These are phyloP conservation scores for Fistularia tabacaria DNA, from an alignment of 2,797 vertebrate species.

Conservation along the genomic window DNA sequence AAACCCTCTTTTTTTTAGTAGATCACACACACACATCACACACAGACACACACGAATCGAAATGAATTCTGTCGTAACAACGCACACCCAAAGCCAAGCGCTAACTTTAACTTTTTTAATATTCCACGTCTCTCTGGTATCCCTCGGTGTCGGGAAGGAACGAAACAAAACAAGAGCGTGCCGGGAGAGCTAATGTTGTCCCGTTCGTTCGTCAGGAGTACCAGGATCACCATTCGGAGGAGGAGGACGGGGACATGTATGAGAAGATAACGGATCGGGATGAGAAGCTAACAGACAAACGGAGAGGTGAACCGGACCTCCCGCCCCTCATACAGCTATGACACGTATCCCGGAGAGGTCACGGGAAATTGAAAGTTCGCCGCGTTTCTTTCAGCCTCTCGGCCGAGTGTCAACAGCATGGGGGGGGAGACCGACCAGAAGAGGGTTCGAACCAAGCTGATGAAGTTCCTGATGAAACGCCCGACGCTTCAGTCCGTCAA, in stretches of 20 bases:
- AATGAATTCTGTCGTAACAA: too few species aligned
- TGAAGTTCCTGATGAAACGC: constrained; percentile 87
- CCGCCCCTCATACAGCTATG: background rate
- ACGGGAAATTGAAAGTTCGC: background rate
- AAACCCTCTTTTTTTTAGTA: too few species aligned
- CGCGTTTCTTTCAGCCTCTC: constrained; percentile 27
- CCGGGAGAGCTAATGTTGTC: too few species aligned
- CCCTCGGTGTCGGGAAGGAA: too few species aligned
- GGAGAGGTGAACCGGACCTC: constrained; percentile 30
- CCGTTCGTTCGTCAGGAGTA: constrained; percentile 53
- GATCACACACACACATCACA: too few species aligned
- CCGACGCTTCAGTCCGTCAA: constrained; percentile 90
- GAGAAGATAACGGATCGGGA: constrained; percentile 77
- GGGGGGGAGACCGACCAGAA: constrained; percentile 76
- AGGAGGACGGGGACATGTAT: constrained; percentile 68
- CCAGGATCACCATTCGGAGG: constrained; percentile 64
- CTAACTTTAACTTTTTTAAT: too few species aligned
- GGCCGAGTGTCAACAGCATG: constrained; percentile 31
- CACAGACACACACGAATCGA: too few species aligned
- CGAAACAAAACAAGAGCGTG: too few species aligned
- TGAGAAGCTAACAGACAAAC: constrained; percentile 67
- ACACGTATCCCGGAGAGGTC: background rate
- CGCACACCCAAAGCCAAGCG: too few species aligned
- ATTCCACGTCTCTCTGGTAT: too few species aligned
- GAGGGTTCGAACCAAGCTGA: constrained; percentile 85